A percentile compares a stretch with the other conserved stretches of the same genome.
Evolutionary conservation across 1,140 invertebrate genomes (phyloP).

Genomic region (Drosophila baimaii): DNA sequence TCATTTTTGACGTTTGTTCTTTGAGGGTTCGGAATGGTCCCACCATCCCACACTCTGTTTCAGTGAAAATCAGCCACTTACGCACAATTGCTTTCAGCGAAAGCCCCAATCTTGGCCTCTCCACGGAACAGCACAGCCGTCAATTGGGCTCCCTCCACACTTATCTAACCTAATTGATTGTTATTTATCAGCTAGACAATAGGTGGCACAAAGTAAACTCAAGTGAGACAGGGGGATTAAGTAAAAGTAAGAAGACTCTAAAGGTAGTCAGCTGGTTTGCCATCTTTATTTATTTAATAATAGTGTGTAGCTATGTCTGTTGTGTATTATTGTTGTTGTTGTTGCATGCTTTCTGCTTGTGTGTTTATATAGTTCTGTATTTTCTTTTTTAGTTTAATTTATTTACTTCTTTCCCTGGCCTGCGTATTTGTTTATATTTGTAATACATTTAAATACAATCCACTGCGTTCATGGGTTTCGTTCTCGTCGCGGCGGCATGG

Average conservation of each 20-base stretch:
- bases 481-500: conserved; percentile 44
- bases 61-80: background rate
- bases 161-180: background rate
- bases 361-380: conserved; percentile 35
- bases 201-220: background rate
- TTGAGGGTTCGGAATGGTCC: too few relatives aligned
- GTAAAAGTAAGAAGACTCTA: conserved; percentile 14
- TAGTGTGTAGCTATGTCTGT: conserved; percentile 80
- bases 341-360: conserved; percentile 57
- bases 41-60: too few relatives aligned
- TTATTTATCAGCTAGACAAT: background rate
- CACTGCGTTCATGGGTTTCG: conserved; percentile 46
- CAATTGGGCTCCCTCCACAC: background rate
- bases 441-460: conserved; percentile 75
- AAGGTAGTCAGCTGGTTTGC: conserved; percentile 55
- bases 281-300: conserved; percentile 75
- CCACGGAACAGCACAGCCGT: background rate
- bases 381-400: conserved; percentile 40
- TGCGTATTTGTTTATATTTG: conserved; percentile 65
- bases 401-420: conserved; percentile 36
- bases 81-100: background rate
- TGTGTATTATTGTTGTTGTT: conserved; percentile 66
- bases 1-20: too few relatives aligned
- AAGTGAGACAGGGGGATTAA: background rate
- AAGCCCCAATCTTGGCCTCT: background rate